phyloP scores from a whole-genome alignment of 2,888 invertebrate species.

The Drosophila infuscata region DNA sequence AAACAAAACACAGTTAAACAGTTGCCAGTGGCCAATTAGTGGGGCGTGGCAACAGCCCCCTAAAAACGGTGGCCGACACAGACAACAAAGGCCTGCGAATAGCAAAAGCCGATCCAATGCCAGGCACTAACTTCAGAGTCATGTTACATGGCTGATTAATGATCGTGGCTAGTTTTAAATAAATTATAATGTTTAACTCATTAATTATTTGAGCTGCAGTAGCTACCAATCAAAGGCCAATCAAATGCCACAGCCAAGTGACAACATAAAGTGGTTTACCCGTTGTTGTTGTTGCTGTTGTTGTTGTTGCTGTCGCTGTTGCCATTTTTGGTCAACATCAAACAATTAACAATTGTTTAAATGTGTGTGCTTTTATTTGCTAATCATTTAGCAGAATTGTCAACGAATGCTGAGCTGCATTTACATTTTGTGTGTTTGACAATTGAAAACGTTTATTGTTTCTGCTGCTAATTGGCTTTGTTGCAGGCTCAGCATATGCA shows the following conservation, averaged over 20 bases:
- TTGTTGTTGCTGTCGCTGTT: slow-evolving; percentile 31
- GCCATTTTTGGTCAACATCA: slow-evolving; percentile 69
- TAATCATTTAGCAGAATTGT: slow-evolving; percentile 70
- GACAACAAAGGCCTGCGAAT: slow-evolving; percentile 46
- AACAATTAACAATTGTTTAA: slow-evolving; percentile 70
- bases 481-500: slow-evolving; percentile 67
- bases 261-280: slow-evolving; percentile 54
- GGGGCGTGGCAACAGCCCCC: slow-evolving; percentile 64
- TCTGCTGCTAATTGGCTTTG: slow-evolving; percentile 63
- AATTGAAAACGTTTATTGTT: slow-evolving; percentile 47
- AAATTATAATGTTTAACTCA: slow-evolving; percentile 78
- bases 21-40: slow-evolving; percentile 64
- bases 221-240: slow-evolving; percentile 71
- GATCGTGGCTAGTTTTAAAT: slow-evolving; percentile 69
- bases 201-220: slow-evolving; percentile 73
- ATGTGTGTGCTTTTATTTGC: slow-evolving; percentile 72
- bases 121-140: slow-evolving; percentile 48
- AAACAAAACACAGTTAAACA: slow-evolving; percentile 43
- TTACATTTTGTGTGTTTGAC: slow-evolving; percentile 48
- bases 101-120: slow-evolving; percentile 48
- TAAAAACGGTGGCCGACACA: slow-evolving; percentile 61
- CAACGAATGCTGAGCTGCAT: slow-evolving; percentile 50
- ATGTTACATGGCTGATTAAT: slow-evolving; percentile 75
- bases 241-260: slow-evolving; percentile 66
- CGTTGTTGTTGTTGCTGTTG: slow-evolving; percentile 29